Percentiles rank a stretch among this genome's conserved stretches.
Evolutionary conservation across 2,797 vertebrate species (phyloP).

Genomic region (Hydrolagus colliei): DNA sequence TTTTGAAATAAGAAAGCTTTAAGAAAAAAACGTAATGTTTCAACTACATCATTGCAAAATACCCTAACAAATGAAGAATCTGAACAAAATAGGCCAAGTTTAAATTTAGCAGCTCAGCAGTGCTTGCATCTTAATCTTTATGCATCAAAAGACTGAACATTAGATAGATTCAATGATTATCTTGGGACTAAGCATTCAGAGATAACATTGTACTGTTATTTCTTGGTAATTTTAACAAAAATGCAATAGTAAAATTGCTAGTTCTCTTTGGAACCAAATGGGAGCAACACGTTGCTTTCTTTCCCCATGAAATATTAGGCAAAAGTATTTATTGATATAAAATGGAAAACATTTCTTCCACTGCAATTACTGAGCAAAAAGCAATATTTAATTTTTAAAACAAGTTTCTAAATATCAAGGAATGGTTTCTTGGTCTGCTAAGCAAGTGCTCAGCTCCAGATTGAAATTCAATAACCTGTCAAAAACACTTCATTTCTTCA

Average conservation of each 20-base stretch:
- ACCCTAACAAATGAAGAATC: no score
- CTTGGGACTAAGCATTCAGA: neutral
- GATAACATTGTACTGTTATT: neutral
- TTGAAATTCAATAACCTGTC: neutral
- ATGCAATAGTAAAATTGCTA: neutral
- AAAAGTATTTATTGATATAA: neutral
- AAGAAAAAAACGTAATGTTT: no score
- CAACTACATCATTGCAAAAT: no score
- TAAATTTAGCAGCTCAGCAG: neutral
- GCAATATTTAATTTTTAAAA: neutral
- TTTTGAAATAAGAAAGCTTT: no score
- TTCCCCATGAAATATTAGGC: neutral
- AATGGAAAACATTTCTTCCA: neutral
- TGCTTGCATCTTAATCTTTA: neutral
- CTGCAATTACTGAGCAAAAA: neutral
- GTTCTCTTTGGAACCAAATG: neutral
- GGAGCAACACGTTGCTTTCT: neutral
- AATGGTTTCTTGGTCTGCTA: no score
- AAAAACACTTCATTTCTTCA: neutral
- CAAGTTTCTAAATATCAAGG: neutral
- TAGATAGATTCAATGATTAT: neutral
- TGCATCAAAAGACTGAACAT: neutral
- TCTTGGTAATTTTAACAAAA: neutral
- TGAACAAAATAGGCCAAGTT: neutral
- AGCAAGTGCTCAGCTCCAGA: neutral